phyloP scores from a whole-genome alignment of 2,797 vertebrate genomes.

The Champsocephalus gunnari region DNA sequence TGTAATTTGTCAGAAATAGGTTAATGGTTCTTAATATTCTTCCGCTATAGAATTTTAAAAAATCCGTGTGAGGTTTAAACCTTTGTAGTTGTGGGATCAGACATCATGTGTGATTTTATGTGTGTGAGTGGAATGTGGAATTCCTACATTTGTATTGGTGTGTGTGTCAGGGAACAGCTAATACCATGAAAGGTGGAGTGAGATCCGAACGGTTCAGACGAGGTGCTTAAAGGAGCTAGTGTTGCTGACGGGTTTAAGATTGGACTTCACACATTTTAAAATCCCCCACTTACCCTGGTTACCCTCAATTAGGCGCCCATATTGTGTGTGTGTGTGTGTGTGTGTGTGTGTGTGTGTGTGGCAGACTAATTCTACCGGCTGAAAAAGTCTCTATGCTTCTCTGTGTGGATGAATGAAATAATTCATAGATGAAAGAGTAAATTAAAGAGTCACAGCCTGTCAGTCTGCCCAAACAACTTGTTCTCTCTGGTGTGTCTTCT shows the following conservation, averaged over 20 bases:
- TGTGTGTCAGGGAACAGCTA: constrained; percentile 51
- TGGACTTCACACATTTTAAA: constrained; percentile 74
- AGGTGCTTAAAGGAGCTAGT: constrained; percentile 67
- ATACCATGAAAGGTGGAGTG: constrained; percentile 74
- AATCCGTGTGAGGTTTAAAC: constrained; percentile 10
- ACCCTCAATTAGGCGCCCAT: constrained; percentile 50
- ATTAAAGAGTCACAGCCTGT: background rate
- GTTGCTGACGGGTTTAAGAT: constrained; percentile 66
- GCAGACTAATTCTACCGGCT: constrained; percentile 4
- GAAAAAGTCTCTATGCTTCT: background rate
- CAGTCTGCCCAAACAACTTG: background rate
- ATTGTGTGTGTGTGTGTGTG: constrained; percentile 14
- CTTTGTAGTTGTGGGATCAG: constrained; percentile 7
- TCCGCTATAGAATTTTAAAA: background rate
- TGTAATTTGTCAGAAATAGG: constrained; percentile 34
- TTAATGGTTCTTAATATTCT: constrained; percentile 36
- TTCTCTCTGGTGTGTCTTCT: background rate
- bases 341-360: constrained; percentile 11
- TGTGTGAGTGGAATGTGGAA: constrained; percentile 31
- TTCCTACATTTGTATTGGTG: constrained; percentile 26
- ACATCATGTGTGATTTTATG: constrained; percentile 8
- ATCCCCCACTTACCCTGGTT: constrained; percentile 66
- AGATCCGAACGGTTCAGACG: constrained; percentile 70
- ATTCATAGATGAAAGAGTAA: background rate
- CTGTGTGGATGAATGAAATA: constrained; percentile 9